Evolutionary conservation across 2,797 vertebrate species (phyloP).

Genomic region (Brachyalestes nurse): DNA sequence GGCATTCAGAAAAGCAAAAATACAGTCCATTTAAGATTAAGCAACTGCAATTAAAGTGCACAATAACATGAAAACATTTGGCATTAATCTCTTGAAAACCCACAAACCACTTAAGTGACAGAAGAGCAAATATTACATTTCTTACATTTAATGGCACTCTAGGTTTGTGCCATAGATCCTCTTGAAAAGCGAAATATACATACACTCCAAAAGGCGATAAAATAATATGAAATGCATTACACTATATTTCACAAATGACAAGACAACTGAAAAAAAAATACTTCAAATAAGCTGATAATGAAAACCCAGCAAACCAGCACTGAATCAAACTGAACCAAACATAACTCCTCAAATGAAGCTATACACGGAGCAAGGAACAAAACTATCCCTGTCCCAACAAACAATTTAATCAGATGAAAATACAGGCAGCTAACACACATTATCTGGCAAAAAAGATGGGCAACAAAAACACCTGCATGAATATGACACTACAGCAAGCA

Average conservation of each 20-base stretch:
- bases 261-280: neutral
- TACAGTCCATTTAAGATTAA: neutral
- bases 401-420: slow-evolving; percentile 13
- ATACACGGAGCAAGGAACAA: neutral
- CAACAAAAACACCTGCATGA: slow-evolving; percentile 7
- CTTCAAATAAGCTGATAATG: neutral
- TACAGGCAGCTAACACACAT: slow-evolving; percentile 21
- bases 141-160: neutral
- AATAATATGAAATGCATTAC: neutral
- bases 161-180: neutral
- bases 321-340: neutral
- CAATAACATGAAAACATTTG: neutral
- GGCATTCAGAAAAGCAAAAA: neutral
- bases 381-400: slow-evolving; percentile 6
- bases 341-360: neutral
- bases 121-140: neutral
- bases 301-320: neutral
- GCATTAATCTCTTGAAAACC: neutral
- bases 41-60: neutral
- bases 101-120: neutral
- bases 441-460: neutral
- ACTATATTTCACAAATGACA: slow-evolving; percentile 24
- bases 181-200: neutral
- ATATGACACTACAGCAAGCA: slow-evolving; percentile 18
- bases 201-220: neutral